phyloP scores from a whole-genome alignment of 2,113 vertebrate species.

The Mola mola region DNA sequence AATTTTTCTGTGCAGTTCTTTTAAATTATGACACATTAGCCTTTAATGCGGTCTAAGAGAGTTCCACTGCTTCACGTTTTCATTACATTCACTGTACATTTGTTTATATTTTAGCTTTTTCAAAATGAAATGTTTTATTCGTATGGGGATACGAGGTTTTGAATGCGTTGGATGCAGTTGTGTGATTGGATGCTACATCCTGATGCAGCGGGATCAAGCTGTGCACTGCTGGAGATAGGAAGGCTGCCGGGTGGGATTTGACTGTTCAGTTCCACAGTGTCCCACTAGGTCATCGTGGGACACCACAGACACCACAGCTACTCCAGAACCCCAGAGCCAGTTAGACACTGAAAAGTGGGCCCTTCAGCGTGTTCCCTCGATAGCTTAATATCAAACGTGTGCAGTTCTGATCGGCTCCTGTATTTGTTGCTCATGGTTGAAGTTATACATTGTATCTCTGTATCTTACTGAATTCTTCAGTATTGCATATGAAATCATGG shows the following conservation, averaged over 20 bases:
- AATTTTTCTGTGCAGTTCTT: too few species aligned
- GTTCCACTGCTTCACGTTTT: too few species aligned
- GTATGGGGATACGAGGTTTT: too few species aligned
- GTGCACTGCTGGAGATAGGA: slow-evolving; percentile 13
- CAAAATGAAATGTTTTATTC: too few species aligned
- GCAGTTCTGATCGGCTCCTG: slow-evolving; percentile 48
- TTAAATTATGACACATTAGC: too few species aligned
- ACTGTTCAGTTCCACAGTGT: slow-evolving; percentile 46
- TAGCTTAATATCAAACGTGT: slow-evolving; percentile 57
- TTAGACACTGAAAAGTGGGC: slow-evolving; percentile 48
- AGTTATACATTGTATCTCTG: slow-evolving; percentile 56
- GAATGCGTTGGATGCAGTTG: too few species aligned
- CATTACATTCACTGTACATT: too few species aligned
- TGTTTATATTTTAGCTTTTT: too few species aligned
- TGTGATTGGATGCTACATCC: neutral
- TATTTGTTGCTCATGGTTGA: slow-evolving; percentile 51
- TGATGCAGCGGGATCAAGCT: slow-evolving; percentile 18
- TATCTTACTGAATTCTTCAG: slow-evolving; percentile 61
- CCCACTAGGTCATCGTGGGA: slow-evolving; percentile 52
- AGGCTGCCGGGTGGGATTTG: slow-evolving; percentile 21
- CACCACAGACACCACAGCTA: slow-evolving; percentile 65
- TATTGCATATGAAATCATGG: slow-evolving; percentile 73
- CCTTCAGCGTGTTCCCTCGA: slow-evolving; percentile 43
- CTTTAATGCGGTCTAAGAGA: too few species aligned
- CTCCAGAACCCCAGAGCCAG: slow-evolving; percentile 47